A percentile compares a stretch with the other conserved stretches of the same genome.
Conservation (phyloP, 2,888 invertebrate species). For the Brachyptera putata region DNA sequence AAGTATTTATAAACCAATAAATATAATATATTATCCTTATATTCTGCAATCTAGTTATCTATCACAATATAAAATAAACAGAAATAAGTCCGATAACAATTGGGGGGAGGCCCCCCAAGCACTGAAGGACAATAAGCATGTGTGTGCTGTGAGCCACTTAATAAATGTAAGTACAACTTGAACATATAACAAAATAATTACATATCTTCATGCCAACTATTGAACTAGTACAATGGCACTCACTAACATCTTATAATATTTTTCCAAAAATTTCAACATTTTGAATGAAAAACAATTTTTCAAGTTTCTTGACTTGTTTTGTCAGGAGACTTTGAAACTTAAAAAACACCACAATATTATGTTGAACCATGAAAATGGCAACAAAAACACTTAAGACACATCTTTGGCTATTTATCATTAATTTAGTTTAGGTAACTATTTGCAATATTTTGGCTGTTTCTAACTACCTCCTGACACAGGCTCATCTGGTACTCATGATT, state of each 20-base stretch:
- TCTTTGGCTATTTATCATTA: constrained; percentile 31
- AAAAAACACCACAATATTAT: constrained; percentile 2
- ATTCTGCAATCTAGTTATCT: background rate
- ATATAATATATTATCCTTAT: constrained; percentile 12
- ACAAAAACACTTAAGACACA: constrained; percentile 34
- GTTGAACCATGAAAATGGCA: constrained; percentile 25
- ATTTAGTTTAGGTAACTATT: constrained; percentile 26
- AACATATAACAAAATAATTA: background rate
- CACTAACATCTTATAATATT: constrained; percentile 3
- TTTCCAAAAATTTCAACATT: background rate
- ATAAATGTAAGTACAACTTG: background rate
- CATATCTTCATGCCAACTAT: background rate
- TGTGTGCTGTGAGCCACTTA: background rate
- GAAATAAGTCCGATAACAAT: constrained; percentile 3
- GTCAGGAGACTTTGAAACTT: background rate
- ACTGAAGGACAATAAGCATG: too few species aligned
- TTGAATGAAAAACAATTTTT: background rate
- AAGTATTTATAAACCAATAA: background rate
- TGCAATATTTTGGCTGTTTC: constrained; percentile 11
- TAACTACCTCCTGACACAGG: background rate
- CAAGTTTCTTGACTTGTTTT: background rate
- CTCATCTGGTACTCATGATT: background rate
- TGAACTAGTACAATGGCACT: constrained; percentile 1
- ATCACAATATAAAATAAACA: background rate
- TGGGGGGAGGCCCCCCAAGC: too few species aligned